These are phyloP conservation scores for Hermetia illucens DNA, from an alignment of 1,140 invertebrate genomes.

Conservation along the genomic window DNA sequence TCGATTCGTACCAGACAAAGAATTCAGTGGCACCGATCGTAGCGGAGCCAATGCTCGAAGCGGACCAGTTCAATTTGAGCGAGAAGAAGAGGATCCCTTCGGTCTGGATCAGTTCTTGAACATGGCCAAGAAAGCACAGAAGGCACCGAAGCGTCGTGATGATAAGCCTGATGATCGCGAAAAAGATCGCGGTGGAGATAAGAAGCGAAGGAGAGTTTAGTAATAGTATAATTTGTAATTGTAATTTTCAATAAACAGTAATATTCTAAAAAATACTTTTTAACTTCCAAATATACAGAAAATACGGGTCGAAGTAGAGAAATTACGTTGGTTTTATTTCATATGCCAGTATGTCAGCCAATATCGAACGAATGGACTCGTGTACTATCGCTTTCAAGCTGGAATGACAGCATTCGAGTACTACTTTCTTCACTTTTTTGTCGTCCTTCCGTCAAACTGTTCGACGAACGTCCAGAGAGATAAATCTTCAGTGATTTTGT, in stretches of 20 bases:
- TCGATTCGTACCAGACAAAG: constrained; percentile 92
- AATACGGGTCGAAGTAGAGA: no score
- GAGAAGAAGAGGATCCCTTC: constrained; percentile 91
- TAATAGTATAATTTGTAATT: no score
- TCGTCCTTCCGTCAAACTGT: no score
- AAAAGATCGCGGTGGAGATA: constrained; percentile 2
- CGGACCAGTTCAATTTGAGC: constrained; percentile 94
- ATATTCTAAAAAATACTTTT: neutral
- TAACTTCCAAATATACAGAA: no score
- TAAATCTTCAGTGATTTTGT: no score
- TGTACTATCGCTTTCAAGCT: no score
- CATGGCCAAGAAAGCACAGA: constrained; percentile 81
- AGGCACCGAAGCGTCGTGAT: constrained; percentile 37
- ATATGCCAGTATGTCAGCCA: no score
- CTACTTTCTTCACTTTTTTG: no score
- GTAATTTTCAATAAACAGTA: neutral
- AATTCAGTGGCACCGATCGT: constrained; percentile 82
- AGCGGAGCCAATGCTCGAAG: constrained; percentile 44
- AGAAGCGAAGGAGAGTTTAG: neutral
- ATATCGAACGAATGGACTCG: no score
- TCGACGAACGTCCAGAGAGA: no score
- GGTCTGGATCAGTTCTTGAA: constrained; percentile 96
- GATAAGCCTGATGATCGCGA: constrained; percentile 12
- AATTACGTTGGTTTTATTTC: no score
- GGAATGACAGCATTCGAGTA: no score